A percentile compares a stretch with the other conserved stretches of the same genome.
Evolutionary conservation across 2,888 invertebrate species (phyloP).

Genomic region (Caenorhabditis drosophilae): DNA sequence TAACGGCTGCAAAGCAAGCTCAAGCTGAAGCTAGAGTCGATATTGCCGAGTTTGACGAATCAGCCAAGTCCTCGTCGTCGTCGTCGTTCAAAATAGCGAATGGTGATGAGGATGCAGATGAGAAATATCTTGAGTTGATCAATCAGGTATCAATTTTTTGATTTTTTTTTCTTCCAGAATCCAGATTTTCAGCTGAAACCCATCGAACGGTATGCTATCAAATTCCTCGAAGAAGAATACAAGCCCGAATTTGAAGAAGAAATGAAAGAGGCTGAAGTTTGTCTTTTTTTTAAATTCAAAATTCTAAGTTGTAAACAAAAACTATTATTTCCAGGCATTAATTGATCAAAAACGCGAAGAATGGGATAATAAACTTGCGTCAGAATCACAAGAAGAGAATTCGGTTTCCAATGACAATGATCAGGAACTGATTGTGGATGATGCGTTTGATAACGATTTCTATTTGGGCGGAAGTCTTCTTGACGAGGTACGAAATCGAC

Average conservation of each 20-base stretch:
- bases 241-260: constrained; percentile 82
- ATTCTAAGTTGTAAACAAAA: not conserved
- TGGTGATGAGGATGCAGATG: constrained; percentile 46
- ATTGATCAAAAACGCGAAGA: constrained; percentile 54
- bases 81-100: constrained; percentile 1
- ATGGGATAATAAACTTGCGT: constrained; percentile 53
- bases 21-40: constrained; percentile 56
- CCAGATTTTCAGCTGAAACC: constrained; percentile 82
- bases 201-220: constrained; percentile 92
- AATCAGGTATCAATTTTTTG: constrained; percentile 35
- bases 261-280: constrained; percentile 83
- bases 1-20: constrained; percentile 59
- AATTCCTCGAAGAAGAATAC: constrained; percentile 86
- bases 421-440: constrained; percentile 1
- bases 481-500: constrained; percentile 51
- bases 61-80: constrained; percentile 1
- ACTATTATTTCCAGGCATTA: constrained; percentile 41
- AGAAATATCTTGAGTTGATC: constrained; percentile 56
- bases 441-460: constrained; percentile 12
- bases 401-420: constrained; percentile 5
- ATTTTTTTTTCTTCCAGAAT: no score
- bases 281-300: constrained; percentile 13
- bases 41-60: constrained; percentile 52
- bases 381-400: constrained; percentile 15
- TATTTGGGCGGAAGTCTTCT: constrained; percentile 32